Evolutionary conservation across 2,113 vertebrate genomes (phyloP).

Genomic region (Muscicapa adusta): DNA sequence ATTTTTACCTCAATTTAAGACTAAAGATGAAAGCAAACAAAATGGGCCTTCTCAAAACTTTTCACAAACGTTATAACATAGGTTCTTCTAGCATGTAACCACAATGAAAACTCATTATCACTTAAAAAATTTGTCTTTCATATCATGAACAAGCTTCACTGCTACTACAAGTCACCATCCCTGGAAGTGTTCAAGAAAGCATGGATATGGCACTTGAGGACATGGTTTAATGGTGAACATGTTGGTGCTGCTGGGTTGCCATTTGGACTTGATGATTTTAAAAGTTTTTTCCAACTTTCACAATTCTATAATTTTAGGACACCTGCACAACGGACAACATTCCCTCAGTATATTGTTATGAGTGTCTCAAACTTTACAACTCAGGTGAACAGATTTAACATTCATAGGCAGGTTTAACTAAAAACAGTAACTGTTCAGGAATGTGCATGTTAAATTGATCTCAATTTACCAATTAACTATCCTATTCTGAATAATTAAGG

Average conservation of each 20-base stretch:
- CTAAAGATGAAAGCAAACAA: not conserved
- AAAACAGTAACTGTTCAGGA: not conserved
- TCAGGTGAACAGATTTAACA: not conserved
- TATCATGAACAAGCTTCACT: not conserved
- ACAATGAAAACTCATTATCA: not conserved
- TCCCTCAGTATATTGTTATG: not conserved
- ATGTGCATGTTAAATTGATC: not conserved
- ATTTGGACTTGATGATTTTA: not conserved
- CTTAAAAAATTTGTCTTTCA: not conserved
- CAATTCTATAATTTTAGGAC: not conserved
- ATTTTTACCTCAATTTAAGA: not conserved
- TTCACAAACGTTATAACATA: not conserved
- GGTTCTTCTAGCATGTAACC: not conserved
- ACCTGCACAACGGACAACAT: not conserved
- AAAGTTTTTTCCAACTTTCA: not conserved
- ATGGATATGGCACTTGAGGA: not conserved
- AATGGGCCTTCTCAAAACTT: not conserved
- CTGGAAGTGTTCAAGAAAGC: not conserved
- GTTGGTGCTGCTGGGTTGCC: not conserved
- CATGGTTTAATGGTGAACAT: not conserved
- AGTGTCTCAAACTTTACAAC: not conserved
- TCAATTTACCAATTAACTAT: not conserved
- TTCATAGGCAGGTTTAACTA: not conserved
- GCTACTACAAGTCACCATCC: not conserved
- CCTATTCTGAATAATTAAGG: not conserved